Base-by-base conservation (phyloP, 2,888 invertebrate genomes). In the Eumerus sabulonum region DNA sequence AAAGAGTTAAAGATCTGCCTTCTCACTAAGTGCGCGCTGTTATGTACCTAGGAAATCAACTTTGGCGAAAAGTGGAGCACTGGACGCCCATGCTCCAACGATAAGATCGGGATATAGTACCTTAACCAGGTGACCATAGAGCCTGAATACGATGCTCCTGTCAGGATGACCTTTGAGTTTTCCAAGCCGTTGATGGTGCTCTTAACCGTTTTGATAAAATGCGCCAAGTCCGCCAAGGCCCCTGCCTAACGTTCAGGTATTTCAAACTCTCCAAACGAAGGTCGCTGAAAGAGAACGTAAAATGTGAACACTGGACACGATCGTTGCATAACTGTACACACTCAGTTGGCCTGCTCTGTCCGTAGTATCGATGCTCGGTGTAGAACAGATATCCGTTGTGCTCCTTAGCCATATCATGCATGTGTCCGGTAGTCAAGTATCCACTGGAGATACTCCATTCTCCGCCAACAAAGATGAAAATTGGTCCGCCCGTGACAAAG, bases 261-360 rank as follows among this genome's bases (percentile, higher is more conserved):
- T 91, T 90, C 9, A 93, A 86, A 84, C 91, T 93, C 82, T 90
- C 90, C 0, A 90, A 86, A 19, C 90, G 90, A 68, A 92, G 90
- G 53, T 91, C 87, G 0, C 92, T 93, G 86, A 7, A 86, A 86
- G 64, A 36, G 60, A 35, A 40, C 17, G 17, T 57, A 18, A 1
- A 53, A 48, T 14, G n/a, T 11, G 48, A 5, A 38, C 45, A 45
- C 9, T 56, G 1, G 13, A 9, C 9, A 13, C n/a, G 14, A 5
- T 11, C 1, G 5, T 27, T 14, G n/a, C 1, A 18, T 12, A 35
- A 27, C 0, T 11, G 12, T 50, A 72, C 91, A 90, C 87, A 95
- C 95, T 84, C 84, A 14, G 92, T 92, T 0, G 95, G 96, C 74
- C 90, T 90, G 81, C 94, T 95, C 62, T 91, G 84, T 96, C 96